Conservation (phyloP, 2,113 vertebrate genomes). For the Elephantulus edwardii region DNA sequence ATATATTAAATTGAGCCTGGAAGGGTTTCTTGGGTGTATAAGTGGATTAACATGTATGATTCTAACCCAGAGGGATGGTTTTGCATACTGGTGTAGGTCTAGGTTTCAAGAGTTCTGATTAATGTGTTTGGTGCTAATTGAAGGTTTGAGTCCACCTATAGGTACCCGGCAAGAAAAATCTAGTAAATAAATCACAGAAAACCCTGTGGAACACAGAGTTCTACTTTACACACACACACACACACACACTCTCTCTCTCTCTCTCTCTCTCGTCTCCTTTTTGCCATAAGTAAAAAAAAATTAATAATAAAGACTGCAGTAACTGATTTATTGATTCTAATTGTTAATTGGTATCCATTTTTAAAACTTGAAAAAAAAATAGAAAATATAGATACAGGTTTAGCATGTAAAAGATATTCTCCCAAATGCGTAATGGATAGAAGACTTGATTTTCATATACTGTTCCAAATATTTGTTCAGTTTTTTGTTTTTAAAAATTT, state of each 20-base stretch:
- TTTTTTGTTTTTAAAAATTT: neutral
- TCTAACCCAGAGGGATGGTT: neutral
- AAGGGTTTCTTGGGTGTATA: neutral
- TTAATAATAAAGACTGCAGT: neutral
- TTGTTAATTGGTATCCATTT: slow-evolving; percentile 13
- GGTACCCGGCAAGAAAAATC: neutral
- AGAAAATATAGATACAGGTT: neutral
- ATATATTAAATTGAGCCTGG: neutral
- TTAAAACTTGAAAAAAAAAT: slow-evolving; percentile 22
- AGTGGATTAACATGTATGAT: neutral
- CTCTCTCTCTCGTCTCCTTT: too few species aligned
- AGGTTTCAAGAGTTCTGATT: neutral
- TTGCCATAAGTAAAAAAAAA: too few species aligned
- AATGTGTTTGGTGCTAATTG: neutral
- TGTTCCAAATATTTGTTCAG: neutral
- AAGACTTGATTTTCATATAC: slow-evolving; percentile 9
- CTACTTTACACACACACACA: neutral
- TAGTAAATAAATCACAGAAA: neutral
- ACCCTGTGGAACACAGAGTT: neutral
- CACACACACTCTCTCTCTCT: too few species aligned
- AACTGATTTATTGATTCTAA: neutral
- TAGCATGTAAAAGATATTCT: neutral
- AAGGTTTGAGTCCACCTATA: neutral
- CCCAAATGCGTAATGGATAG: neutral
- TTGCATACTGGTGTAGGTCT: slow-evolving; percentile 4